Evolutionary conservation across 1,140 invertebrate genomes (phyloP).

Genomic region (Hypsibius dujardini): DNA sequence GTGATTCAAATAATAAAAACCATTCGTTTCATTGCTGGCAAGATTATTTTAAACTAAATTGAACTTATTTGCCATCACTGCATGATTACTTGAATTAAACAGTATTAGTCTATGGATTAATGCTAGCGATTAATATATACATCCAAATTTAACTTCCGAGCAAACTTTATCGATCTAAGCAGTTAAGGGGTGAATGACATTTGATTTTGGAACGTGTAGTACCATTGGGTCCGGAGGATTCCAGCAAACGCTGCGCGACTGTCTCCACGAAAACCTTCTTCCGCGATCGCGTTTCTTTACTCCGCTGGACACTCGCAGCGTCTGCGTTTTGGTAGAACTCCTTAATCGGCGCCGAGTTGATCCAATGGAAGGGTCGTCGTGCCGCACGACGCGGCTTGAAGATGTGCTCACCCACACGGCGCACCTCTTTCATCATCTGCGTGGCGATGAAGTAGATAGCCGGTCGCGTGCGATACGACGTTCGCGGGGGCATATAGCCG

Average conservation of each 20-base stretch:
- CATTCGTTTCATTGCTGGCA: too few relatives aligned
- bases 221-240: not conserved
- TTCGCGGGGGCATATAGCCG: slow-evolving; percentile 2
- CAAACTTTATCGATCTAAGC: not conserved
- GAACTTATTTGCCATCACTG: not conserved
- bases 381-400: slow-evolving; percentile 66
- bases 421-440: slow-evolving; percentile 63
- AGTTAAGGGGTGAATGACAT: not conserved
- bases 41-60: too few relatives aligned
- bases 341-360: slow-evolving; percentile 64
- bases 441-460: slow-evolving; percentile 68
- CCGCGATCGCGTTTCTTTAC: not conserved
- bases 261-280: not conserved
- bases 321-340: slow-evolving; percentile 1
- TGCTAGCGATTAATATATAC: not conserved
- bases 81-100: not conserved
- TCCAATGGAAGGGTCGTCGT: slow-evolving; percentile 62
- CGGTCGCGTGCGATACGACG: slow-evolving; percentile 60
- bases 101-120: not conserved
- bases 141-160: not conserved
- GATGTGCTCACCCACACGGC: slow-evolving; percentile 60
- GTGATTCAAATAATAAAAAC: too few relatives aligned
- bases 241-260: not conserved
- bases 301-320: not conserved
- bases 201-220: not conserved